These are phyloP conservation scores for Tragelaphus scriptus DNA, from an alignment of 2,113 vertebrate genomes.

Conservation along the genomic window DNA sequence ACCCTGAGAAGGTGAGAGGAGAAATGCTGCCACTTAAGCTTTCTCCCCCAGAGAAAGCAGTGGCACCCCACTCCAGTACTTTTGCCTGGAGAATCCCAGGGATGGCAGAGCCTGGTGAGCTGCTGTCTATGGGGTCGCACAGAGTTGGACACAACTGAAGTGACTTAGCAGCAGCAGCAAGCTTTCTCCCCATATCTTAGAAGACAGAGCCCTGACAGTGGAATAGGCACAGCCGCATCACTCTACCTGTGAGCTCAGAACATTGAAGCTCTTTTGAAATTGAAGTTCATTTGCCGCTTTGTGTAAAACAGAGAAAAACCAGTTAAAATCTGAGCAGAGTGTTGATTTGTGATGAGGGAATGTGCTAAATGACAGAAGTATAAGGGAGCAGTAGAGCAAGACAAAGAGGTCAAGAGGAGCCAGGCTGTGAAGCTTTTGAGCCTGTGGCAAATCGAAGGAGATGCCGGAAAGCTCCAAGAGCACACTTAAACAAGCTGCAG, in stretches of 20 bases:
- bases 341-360: background rate
- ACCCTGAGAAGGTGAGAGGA: background rate
- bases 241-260: background rate
- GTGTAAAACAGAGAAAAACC: background rate
- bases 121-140: too few relatives aligned
- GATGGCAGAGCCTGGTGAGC: accelerated
- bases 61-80: too few relatives aligned
- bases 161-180: too few relatives aligned
- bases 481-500: background rate
- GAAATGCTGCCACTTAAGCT: background rate
- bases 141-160: too few relatives aligned
- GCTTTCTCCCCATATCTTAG: background rate
- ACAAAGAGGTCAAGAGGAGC: background rate
- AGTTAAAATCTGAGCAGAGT: background rate
- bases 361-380: background rate
- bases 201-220: background rate
- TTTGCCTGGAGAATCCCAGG: too few relatives aligned
- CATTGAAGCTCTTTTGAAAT: background rate
- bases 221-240: background rate
- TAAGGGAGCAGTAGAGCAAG: background rate
- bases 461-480: background rate
- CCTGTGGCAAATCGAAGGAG: too few relatives aligned
- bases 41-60: too few relatives aligned
- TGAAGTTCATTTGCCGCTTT: background rate
- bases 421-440: background rate